These are phyloP conservation scores for Chelonoidis abingdonii DNA, from an alignment of 2,113 vertebrate species.

Conservation along the genomic window DNA sequence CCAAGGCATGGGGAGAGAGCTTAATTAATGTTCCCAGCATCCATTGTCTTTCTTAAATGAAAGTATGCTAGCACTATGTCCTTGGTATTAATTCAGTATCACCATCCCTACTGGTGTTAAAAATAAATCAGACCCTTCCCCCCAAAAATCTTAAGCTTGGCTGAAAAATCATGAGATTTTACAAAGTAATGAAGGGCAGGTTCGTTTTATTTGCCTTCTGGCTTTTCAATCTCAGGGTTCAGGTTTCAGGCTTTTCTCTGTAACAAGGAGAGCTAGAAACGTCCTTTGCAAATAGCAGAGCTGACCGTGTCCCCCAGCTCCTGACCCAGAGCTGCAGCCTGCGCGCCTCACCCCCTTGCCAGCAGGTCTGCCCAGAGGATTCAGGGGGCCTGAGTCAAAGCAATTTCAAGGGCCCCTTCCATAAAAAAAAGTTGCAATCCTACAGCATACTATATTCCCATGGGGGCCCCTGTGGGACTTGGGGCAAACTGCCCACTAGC, in stretches of 20 bases:
- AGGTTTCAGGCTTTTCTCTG: neutral
- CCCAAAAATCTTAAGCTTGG: neutral
- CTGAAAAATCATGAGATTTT: neutral
- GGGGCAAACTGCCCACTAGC: too few species aligned
- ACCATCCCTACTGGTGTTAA: neutral
- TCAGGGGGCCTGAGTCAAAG: too few species aligned
- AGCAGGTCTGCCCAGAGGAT: too few species aligned
- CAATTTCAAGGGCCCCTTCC: too few species aligned
- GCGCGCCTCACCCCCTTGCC: too few species aligned
- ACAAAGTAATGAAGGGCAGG: neutral
- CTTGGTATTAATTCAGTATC: neutral
- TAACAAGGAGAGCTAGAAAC: neutral
- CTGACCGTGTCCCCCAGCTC: too few species aligned
- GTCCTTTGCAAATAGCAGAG: too few species aligned
- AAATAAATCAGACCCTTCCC: neutral
- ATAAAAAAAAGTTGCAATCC: too few species aligned
- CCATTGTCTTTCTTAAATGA: neutral
- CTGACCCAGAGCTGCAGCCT: too few species aligned
- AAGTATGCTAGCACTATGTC: neutral
- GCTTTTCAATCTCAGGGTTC: neutral
- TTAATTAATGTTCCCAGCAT: neutral
- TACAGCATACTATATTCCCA: too few species aligned
- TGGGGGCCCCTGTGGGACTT: too few species aligned
- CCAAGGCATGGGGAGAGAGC: neutral
- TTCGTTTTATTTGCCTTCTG: neutral